A percentile compares a stretch with the other conserved stretches of the same genome.
Evolutionary conservation across 2,113 vertebrate species (phyloP).

Genomic region (Stictonetta naevosa): DNA sequence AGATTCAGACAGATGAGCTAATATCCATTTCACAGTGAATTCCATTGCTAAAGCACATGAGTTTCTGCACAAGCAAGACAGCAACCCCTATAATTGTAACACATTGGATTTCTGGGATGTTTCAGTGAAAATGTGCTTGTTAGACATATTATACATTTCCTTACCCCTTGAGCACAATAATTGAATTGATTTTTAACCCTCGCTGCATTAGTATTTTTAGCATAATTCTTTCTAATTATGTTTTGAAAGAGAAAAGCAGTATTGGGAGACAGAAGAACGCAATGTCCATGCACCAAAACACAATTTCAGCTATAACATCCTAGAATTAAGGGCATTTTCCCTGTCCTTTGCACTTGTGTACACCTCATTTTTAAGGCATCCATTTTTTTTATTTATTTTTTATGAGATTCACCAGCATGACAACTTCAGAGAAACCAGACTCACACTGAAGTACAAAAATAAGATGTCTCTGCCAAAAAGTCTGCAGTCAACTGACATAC

Average conservation of each 20-base stretch:
- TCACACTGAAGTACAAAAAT: neutral
- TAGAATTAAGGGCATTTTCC: neutral
- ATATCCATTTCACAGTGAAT: neutral
- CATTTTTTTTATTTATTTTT: no score
- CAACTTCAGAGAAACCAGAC: neutral
- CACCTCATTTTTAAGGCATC: neutral
- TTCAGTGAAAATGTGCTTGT: neutral
- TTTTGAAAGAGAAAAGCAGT: neutral
- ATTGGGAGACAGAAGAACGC: neutral
- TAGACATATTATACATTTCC: neutral
- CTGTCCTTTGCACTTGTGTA: neutral
- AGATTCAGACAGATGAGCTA: neutral
- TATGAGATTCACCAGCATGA: neutral
- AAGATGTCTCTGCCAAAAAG: neutral
- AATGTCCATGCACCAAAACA: neutral
- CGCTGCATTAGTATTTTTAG: neutral
- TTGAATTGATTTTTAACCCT: neutral
- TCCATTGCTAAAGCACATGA: neutral
- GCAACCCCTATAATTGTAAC: neutral
- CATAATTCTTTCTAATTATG: neutral
- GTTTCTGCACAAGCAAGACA: neutral
- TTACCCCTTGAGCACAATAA: neutral
- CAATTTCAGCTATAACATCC: rapidly evolving
- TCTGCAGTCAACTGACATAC: neutral
- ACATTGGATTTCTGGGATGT: rapidly evolving